Evolutionary conservation across 37 sponge, comb jelly and placozoan species (phyloP), one percentile per base, ranked within the genome.

Genomic region (Ephydatia muelleri): DNA sequence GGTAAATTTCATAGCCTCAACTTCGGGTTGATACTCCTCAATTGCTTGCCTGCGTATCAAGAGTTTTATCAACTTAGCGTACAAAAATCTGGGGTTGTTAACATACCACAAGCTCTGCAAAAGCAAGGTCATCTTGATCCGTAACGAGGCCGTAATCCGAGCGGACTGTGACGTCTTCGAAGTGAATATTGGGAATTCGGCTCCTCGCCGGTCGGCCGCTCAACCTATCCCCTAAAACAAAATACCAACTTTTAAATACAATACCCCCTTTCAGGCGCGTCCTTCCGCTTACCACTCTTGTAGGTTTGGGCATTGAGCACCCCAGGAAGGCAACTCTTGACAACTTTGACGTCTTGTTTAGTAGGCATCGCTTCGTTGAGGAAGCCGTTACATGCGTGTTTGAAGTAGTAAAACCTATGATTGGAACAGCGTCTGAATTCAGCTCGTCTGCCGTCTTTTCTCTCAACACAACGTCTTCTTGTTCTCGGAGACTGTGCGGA

Each of bases 191-290:
- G 57, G 57, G 57, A 57, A 57, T 57, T 57, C 57, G 57, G 57
- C 57, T 57, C 57, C 57, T 57, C 57, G 57, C 57, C 57, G 57
- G 57, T 57, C 57, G 57, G 57, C 57, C 57, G 57, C 57, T 57
- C 57, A 57, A 57, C 57, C 57, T 57, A 57, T 57, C 57, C 57
- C 57, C 57, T 57, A 21, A 16, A 57, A 57, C 12, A 14, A 11
- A 57, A 57, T 1, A 57, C 1, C 9, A 14, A 13, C 6, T 57
- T 13, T 57, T 19, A 57, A 57, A 13, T 11, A 57, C 57, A 16
- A 11, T 14, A 57, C 1, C 19, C 57, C 1, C 57, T 57, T 1
- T 21, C n/a, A n/a, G n/a, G n/a, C n/a, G n/a, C 12, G 19, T 19
- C 57, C 9, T 19, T 57, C 9, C 1, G 19, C 57, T 57, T 14